Evolutionary conservation across 2,888 invertebrate genomes (phyloP), one percentile per base, ranked within the genome.

Genomic region (Malacosoma neustria): DNA sequence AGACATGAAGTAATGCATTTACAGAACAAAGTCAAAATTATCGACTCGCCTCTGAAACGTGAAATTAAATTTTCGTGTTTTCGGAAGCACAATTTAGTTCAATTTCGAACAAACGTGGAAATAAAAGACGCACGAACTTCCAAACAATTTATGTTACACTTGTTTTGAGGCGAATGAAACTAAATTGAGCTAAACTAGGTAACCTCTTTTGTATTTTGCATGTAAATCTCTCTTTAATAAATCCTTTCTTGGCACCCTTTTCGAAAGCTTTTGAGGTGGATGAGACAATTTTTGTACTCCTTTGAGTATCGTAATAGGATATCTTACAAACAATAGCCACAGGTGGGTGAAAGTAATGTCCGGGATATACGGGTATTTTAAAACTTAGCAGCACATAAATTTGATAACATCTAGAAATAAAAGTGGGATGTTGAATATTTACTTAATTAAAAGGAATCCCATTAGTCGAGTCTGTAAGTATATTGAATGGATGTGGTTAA

Each of bases 1-100:
- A n/a, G n/a, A n/a, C n/a, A n/a, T n/a, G n/a, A n/a, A n/a, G n/a
- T n/a, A n/a, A n/a, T n/a, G n/a, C n/a, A n/a, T n/a, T n/a, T n/a
- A n/a, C n/a, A n/a, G n/a, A n/a, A n/a, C n/a, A n/a, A n/a, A n/a
- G n/a, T n/a, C n/a, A n/a, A n/a, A n/a, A n/a, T n/a, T n/a, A n/a
- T n/a, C n/a, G n/a, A n/a, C n/a, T n/a, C n/a, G n/a, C n/a, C 49
- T 46, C 45, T 40, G 46, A 42, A 51, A 51, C 49, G 44, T 36
- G 41, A 41, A 51, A 50, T 50, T 47, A 46, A 53, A 53, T 58
- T 49, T 54, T 7, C 22, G 53, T 58, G 49, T 51, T 42, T 46
- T 47, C 49, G 46, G 41, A 50, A 50, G 47, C 43, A 47, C 48
- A 57, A 51, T 53, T 50, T 48, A 46, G 47, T 52, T 46, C 47